Evolutionary conservation across 2,888 invertebrate species (phyloP), one percentile per base, ranked within the genome.

Genomic region (Habroteleia sp.): DNA sequence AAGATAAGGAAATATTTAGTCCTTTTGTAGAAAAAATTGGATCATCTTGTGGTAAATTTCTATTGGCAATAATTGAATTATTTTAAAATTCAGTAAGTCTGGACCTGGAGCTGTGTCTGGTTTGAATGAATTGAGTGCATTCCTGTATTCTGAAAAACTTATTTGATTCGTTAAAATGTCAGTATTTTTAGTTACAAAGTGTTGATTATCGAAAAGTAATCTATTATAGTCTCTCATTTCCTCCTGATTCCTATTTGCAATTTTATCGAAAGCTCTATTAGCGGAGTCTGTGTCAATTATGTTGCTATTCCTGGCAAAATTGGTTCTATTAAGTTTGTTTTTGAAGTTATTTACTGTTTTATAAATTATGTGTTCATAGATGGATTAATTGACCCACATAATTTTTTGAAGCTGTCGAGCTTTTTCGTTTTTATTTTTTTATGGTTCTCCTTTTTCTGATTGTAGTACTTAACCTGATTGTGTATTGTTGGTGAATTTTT

Each of bases 121-220:
- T 2, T 7, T 29, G 7, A 5, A 29, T n/a, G 29, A 29, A 29
- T 2, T 5, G 2, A 29, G 1, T 7, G 29, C 29, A n/a, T 3
- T 7, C 3, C 7, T 5, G 29, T n/a, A 29, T 29, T 29, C 29
- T n/a, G 2, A 3, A 29, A 29, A 29, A 29, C 29, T 29, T 5
- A 29, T 29, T 5, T 3, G 8, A 5, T 29, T 7, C 7, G 1
- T 7, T 2, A 29, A 29, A 3, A 29, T 29, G 2, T n/a, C 8
- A 5, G 8, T 29, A 7, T 29, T 5, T 29, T 29, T 29, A n/a
- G 2, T 5, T 2, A 5, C 1, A 29, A 5, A 2, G 7, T 3
- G 29, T 29, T 29, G 29, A 29, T 29, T 29, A 7, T 29, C 29
- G n/a, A n/a, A n/a, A n/a, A n/a, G n/a, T n/a, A n/a, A n/a, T n/a